Percentiles rank a stretch among this genome's conserved stretches.
Evolutionary conservation across 2,113 vertebrate species (phyloP).

Genomic region (Anolis sagrei): DNA sequence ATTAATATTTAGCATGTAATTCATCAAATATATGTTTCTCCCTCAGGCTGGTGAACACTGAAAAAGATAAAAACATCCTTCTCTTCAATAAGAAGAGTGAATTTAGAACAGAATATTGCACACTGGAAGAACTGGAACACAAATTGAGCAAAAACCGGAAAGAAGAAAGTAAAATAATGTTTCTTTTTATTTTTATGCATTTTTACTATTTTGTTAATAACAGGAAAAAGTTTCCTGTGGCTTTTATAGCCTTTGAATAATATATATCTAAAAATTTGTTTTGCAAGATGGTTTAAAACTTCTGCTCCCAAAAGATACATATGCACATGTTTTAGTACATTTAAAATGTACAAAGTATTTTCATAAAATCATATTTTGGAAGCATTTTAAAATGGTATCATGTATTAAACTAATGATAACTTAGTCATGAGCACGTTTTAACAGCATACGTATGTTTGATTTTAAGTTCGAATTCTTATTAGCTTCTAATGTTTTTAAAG

Average conservation of each 20-base stretch:
- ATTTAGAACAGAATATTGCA: constrained; percentile 76
- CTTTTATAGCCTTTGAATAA: not conserved
- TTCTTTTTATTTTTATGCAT: not conserved
- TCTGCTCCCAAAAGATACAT: not conserved
- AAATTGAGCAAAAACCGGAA: constrained; percentile 78
- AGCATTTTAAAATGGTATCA: not conserved
- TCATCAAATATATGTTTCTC: constrained; percentile 3
- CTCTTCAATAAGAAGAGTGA: constrained; percentile 81
- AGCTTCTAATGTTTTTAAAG: not conserved
- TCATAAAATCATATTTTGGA: not conserved
- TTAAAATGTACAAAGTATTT: not conserved
- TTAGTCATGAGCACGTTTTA: no score
- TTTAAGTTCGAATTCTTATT: not conserved
- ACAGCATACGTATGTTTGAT: no score
- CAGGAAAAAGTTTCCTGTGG: not conserved
- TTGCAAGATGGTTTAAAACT: not conserved
- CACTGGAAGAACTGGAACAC: constrained; percentile 82
- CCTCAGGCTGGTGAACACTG: constrained; percentile 82
- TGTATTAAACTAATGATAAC: no score
- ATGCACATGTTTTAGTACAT: not conserved
- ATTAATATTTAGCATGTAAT: not conserved
- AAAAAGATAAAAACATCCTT: constrained; percentile 82
- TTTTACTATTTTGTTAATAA: not conserved
- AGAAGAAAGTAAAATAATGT: constrained; percentile 78
- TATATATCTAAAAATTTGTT: not conserved